Evolutionary conservation across 1,140 invertebrate genomes (phyloP).

Genomic region (Drosophila tropicalis): DNA sequence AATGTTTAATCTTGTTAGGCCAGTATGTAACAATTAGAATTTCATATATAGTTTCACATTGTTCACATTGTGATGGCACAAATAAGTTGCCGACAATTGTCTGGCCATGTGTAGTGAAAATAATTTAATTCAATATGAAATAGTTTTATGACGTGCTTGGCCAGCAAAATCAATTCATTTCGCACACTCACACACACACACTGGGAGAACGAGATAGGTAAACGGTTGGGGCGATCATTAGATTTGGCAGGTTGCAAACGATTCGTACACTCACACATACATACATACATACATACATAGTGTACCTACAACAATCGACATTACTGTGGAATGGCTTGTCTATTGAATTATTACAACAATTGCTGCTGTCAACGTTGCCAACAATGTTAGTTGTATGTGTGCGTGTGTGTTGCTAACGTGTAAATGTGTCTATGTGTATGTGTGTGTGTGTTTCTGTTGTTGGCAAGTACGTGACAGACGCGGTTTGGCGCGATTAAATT

Average conservation of each 20-base stretch:
- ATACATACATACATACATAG: slow-evolving; percentile 25
- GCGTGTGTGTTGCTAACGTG: slow-evolving; percentile 29
- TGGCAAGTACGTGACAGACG: slow-evolving; percentile 78
- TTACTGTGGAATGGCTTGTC: slow-evolving; percentile 75
- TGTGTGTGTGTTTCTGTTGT: slow-evolving; percentile 43
- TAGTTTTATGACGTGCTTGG: slow-evolving; percentile 75
- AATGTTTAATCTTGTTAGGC: neutral
- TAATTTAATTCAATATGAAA: slow-evolving; percentile 81
- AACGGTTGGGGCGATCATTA: slow-evolving; percentile 60
- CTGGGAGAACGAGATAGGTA: neutral
- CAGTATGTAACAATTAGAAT: neutral
- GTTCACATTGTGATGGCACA: slow-evolving; percentile 25
- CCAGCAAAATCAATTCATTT: slow-evolving; percentile 79
- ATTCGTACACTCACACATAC: slow-evolving; percentile 37
- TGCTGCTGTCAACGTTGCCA: slow-evolving; percentile 73
- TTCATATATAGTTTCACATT: slow-evolving; percentile 14
- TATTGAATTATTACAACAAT: slow-evolving; percentile 83
- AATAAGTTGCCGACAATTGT: slow-evolving; percentile 57
- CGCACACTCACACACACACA: slow-evolving; percentile 26
- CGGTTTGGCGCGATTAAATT: slow-evolving; percentile 79
- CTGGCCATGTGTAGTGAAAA: slow-evolving; percentile 74
- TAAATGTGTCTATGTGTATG: slow-evolving; percentile 32
- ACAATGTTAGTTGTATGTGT: slow-evolving; percentile 51
- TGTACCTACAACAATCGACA: slow-evolving; percentile 55
- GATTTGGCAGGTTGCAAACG: slow-evolving; percentile 73